Percentiles rank a stretch among this genome's conserved stretches.
phyloP scores from a whole-genome alignment of 2,888 invertebrate species.

The Drosophila pseudotakahashii region DNA sequence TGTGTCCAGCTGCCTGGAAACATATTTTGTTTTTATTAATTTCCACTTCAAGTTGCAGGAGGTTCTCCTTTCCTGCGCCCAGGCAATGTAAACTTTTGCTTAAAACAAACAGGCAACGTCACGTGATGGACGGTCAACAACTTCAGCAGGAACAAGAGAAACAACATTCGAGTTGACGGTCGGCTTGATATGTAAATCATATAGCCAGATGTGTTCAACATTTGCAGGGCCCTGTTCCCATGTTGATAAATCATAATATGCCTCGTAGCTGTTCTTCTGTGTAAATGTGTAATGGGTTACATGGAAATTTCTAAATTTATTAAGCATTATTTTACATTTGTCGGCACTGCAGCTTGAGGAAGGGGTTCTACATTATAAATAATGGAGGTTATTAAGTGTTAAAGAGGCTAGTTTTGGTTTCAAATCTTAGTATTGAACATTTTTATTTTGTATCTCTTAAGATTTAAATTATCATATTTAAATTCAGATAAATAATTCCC shows the following conservation, averaged over 20 bases:
- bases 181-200: slow-evolving; percentile 65
- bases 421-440: not conserved
- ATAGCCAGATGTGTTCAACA: slow-evolving; percentile 56
- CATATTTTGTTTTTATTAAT: slow-evolving; percentile 70
- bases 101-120: slow-evolving; percentile 66
- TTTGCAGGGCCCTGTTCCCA: slow-evolving; percentile 28
- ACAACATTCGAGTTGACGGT: slow-evolving; percentile 43
- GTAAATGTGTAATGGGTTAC: slow-evolving; percentile 19
- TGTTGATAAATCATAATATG: slow-evolving; percentile 44
- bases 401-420: too few species aligned
- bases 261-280: not conserved
- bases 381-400: not conserved
- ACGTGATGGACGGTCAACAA: slow-evolving; percentile 70
- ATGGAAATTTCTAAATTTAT: slow-evolving; percentile 29
- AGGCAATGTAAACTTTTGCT: slow-evolving; percentile 65
- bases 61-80: slow-evolving; percentile 11
- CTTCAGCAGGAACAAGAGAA: slow-evolving; percentile 47
- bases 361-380: not conserved
- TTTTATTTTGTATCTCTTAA: too few species aligned
- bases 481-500: not conserved
- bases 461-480: too few species aligned
- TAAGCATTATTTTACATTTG: slow-evolving; percentile 10
- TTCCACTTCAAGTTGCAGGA: slow-evolving; percentile 61
- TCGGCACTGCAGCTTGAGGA: not conserved
- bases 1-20: slow-evolving; percentile 30